Evolutionary conservation across 2,888 invertebrate genomes (phyloP).

Genomic region (Electrophaes corylata): DNA sequence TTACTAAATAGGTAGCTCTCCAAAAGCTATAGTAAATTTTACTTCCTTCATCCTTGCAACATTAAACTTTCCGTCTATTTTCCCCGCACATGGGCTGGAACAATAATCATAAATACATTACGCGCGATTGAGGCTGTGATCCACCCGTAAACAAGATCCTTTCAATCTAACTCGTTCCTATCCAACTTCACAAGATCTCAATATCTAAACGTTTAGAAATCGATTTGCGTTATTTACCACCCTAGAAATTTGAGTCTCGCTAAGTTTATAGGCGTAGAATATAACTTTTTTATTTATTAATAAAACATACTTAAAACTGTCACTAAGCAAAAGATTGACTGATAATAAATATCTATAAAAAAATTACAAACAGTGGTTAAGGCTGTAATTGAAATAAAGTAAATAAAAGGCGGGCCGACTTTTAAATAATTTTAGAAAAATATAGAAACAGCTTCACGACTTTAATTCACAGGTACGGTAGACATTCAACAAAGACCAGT

Average conservation of each 20-base stretch:
- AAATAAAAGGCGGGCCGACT: too few relatives aligned
- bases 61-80: conserved; percentile 48
- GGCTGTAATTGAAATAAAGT: too few relatives aligned
- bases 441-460: too few relatives aligned
- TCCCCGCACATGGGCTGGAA: conserved; percentile 54
- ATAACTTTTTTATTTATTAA: too few relatives aligned
- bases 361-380: too few relatives aligned
- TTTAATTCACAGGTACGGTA: too few relatives aligned
- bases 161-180: conserved; percentile 72
- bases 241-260: not conserved
- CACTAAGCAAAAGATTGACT: too few relatives aligned
- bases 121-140: conserved; percentile 77
- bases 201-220: conserved; percentile 29
- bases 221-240: conserved; percentile 24
- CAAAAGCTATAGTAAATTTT: conserved; percentile 22
- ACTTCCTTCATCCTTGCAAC: conserved; percentile 28
- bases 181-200: conserved; percentile 72
- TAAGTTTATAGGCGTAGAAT: not conserved
- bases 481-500: too few relatives aligned
- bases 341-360: too few relatives aligned
- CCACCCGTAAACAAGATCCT: conserved; percentile 74
- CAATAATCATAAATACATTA: conserved; percentile 85
- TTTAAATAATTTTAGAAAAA: too few relatives aligned
- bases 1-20: too few relatives aligned
- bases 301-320: too few relatives aligned